Conservation (phyloP, 1,140 invertebrate genomes). For the Mizuhopecten yessoensis region DNA sequence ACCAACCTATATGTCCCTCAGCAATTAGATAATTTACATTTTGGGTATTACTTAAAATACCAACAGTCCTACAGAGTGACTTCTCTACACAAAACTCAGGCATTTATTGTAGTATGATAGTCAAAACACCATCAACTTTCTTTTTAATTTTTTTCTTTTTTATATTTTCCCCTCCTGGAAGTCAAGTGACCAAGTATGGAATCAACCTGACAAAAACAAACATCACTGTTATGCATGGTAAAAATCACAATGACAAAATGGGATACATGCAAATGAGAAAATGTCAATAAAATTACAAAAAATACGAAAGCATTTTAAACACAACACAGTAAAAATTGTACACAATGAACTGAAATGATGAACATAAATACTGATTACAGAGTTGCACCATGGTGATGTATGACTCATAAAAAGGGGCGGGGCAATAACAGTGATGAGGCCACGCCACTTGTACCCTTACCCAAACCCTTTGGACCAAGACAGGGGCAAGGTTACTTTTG, state of each 20-base stretch:
- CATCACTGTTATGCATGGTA: neutral
- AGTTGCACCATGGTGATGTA: constrained; percentile 8
- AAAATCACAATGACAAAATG: neutral
- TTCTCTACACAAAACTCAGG: no score
- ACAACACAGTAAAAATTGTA: neutral
- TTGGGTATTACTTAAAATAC: no score
- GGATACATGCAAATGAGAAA: neutral
- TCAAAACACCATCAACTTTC: no score
- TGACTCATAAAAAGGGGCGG: neutral
- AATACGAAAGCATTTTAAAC: neutral
- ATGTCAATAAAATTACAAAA: constrained; percentile 30
- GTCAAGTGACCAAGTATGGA: neutral
- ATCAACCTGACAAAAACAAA: neutral
- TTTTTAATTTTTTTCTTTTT: no score
- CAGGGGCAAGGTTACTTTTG: no score
- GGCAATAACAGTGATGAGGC: neutral
- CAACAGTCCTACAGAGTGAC: no score
- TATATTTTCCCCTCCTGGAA: no score
- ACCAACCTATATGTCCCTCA: no score
- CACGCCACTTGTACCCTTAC: neutral
- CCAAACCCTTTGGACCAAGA: neutral
- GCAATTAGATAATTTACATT: no score
- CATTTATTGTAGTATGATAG: no score
- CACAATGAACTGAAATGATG: neutral
- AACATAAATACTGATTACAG: neutral